Percentiles rank a stretch among this genome's conserved stretches.
Evolutionary conservation across 2,797 vertebrate genomes (phyloP).

Genomic region (Emys orbicularis): DNA sequence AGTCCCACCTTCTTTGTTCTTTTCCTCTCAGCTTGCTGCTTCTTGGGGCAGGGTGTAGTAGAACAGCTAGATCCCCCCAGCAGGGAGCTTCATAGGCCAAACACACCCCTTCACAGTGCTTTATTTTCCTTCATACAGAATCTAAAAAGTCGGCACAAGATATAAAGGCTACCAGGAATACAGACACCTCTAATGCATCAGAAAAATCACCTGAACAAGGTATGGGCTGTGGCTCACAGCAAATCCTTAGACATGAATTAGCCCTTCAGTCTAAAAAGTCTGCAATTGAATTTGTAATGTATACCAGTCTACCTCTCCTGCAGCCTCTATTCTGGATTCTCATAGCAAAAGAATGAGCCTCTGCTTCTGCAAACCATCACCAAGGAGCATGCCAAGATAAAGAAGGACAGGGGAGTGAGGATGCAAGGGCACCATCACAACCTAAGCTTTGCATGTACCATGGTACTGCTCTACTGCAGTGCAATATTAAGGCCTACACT

Average conservation of each 20-base stretch:
- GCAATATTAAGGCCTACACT: background rate
- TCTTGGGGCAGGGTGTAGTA: background rate
- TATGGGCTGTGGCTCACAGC: background rate
- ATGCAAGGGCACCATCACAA: background rate
- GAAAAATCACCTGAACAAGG: slow-evolving; percentile 40
- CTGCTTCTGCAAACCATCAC: accelerated
- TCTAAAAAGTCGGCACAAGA: slow-evolving; percentile 57
- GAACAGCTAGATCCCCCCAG: background rate
- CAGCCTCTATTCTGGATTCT: background rate
- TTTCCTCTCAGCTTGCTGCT: background rate
- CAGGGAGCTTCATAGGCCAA: background rate
- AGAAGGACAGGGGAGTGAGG: background rate
- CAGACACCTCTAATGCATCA: accelerated
- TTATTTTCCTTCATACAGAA: slow-evolving; percentile 51
- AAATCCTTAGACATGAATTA: background rate
- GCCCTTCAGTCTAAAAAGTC: background rate
- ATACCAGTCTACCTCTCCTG: background rate
- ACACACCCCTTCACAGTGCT: background rate
- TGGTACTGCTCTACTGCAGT: background rate
- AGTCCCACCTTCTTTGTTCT: background rate
- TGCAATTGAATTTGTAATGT: background rate
- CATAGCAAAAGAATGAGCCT: background rate
- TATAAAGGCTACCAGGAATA: slow-evolving; percentile 1
- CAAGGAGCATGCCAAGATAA: background rate
- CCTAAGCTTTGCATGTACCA: background rate